These are phyloP conservation scores for Agrypnia vestita DNA, from an alignment of 1,140 invertebrate genomes.

Conservation along the genomic window DNA sequence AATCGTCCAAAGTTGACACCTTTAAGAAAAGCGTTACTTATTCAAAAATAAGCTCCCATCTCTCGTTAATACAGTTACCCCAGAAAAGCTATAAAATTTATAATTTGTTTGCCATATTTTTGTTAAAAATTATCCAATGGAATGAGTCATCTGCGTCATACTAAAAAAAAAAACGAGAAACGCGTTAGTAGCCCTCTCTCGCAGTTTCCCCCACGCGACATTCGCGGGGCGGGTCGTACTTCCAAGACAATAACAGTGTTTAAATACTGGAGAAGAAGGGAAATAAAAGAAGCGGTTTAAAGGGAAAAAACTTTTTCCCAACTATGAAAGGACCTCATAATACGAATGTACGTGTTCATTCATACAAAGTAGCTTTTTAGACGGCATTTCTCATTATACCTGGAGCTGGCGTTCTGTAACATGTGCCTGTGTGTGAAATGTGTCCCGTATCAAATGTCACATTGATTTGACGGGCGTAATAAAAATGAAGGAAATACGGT, in stretches of 20 bases:
- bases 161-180: too few relatives aligned
- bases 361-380: slow-evolving; percentile 44
- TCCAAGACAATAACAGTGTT: slow-evolving; percentile 54
- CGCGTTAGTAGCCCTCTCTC: too few relatives aligned
- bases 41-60: too few relatives aligned
- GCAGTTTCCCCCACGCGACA: too few relatives aligned
- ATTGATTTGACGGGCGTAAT: slow-evolving; percentile 33
- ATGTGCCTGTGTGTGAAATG: slow-evolving; percentile 32
- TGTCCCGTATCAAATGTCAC: slow-evolving; percentile 44
- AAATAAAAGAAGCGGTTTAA: slow-evolving; percentile 46
- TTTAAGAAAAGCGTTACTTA: too few relatives aligned
- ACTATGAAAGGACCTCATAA: slow-evolving; percentile 39
- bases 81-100: too few relatives aligned
- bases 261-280: slow-evolving; percentile 52
- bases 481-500: slow-evolving; percentile 22
- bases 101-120: too few relatives aligned
- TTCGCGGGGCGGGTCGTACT: too few relatives aligned
- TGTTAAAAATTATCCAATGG: too few relatives aligned
- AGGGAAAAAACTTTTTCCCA: slow-evolving; percentile 23
- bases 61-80: too few relatives aligned
- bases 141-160: too few relatives aligned
- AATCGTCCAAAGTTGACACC: too few relatives aligned
- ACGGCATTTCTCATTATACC: slow-evolving; percentile 38
- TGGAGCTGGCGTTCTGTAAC: slow-evolving; percentile 1
- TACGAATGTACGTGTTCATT: slow-evolving; percentile 44